A percentile compares a stretch with the other conserved stretches of the same genome.
These are phyloP conservation scores for Drosophila grimshawi DNA, from an alignment of 1,140 invertebrate genomes.

Conservation along the genomic window DNA sequence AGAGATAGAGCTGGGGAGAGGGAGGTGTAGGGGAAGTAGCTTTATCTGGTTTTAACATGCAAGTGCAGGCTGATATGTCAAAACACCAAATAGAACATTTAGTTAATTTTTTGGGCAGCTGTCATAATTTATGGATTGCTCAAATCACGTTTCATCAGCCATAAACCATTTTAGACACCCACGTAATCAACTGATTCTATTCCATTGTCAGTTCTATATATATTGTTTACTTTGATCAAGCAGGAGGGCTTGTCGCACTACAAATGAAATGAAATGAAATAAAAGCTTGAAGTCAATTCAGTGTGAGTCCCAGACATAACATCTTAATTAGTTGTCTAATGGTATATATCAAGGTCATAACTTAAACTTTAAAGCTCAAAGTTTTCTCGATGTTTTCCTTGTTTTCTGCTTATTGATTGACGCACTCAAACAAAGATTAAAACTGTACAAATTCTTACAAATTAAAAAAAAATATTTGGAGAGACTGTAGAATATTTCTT, in stretches of 20 bases:
- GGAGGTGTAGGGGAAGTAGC: background rate
- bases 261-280: background rate
- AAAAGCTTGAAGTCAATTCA: background rate
- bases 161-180: constrained; percentile 33
- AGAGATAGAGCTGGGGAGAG: constrained; percentile 20
- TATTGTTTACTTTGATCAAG: background rate
- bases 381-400: background rate
- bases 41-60: constrained; percentile 43
- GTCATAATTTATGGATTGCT: constrained; percentile 40
- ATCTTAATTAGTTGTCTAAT: background rate
- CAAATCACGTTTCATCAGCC: constrained; percentile 33
- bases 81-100: background rate
- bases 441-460: too few relatives aligned
- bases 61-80: constrained; percentile 36
- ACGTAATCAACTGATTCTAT: constrained; percentile 25
- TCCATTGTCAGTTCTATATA: background rate
- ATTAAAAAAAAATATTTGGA: too few relatives aligned
- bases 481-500: too few relatives aligned
- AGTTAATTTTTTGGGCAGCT: constrained; percentile 24
- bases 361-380: background rate
- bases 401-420: background rate
- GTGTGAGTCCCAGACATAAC: background rate
- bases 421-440: too few relatives aligned
- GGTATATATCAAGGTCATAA: background rate
- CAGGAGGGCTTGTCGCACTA: constrained; percentile 20